Evolutionary conservation across 1,140 invertebrate genomes (phyloP).

Genomic region (Pseudobourletiella spinata): DNA sequence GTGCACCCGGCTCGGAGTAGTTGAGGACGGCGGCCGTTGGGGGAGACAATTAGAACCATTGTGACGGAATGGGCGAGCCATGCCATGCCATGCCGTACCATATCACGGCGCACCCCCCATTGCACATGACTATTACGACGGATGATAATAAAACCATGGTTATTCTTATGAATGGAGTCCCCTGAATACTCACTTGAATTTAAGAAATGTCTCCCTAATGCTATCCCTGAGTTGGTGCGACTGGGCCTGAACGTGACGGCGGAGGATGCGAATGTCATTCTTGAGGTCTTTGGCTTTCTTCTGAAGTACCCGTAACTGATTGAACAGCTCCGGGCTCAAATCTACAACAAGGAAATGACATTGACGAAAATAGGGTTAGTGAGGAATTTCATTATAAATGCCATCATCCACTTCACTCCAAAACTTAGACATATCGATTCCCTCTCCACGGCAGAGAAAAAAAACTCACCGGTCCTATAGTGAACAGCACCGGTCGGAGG

Average conservation of each 20-base stretch:
- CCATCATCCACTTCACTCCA: no score
- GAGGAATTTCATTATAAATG: conserved; percentile 13
- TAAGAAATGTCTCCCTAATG: conserved; percentile 78
- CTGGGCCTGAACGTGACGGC: conserved; percentile 81
- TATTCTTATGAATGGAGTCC: no score
- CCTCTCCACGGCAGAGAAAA: neutral
- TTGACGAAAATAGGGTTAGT: neutral
- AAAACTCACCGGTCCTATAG: neutral
- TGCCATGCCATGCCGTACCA: no score
- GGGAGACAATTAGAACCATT: no score
- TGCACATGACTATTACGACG: no score
- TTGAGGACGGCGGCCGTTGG: no score
- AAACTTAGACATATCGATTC: neutral
- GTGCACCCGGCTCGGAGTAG: no score
- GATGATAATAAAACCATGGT: no score
- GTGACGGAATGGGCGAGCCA: no score
- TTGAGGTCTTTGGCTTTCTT: conserved; percentile 83
- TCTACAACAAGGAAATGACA: conserved; percentile 48
- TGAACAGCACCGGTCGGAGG: conserved; percentile 6
- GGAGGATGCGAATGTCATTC: conserved; percentile 75
- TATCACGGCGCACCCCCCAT: no score
- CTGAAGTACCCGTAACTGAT: conserved; percentile 69
- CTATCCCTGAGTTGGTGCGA: conserved; percentile 81
- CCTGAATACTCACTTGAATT: conserved; percentile 52
- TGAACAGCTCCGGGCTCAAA: conserved; percentile 75